Evolutionary conservation across 2,797 vertebrate genomes (phyloP).

Genomic region (Poecile montanus): DNA sequence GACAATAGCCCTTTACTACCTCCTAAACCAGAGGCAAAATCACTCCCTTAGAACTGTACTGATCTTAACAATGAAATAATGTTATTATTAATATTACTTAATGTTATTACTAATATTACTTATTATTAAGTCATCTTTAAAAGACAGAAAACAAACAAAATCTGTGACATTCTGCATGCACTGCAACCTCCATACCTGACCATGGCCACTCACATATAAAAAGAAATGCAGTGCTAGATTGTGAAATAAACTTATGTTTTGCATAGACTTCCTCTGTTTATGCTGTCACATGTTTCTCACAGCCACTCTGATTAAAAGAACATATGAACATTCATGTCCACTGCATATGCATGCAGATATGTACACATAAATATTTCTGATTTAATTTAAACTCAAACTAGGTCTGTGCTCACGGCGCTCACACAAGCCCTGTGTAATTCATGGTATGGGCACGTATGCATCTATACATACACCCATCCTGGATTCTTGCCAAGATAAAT

Average conservation of each 20-base stretch:
- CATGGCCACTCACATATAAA: fast-evolving
- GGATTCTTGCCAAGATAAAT: background rate
- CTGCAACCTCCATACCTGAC: background rate
- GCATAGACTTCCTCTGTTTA: background rate
- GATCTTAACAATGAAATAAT: background rate
- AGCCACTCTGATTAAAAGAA: background rate
- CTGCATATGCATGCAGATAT: background rate
- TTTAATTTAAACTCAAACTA: background rate
- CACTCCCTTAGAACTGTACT: background rate
- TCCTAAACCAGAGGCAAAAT: background rate
- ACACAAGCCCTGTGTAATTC: background rate
- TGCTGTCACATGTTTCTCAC: background rate
- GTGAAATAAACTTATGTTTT: too few relatives aligned
- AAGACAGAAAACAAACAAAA: background rate
- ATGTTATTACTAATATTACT: too few relatives aligned
- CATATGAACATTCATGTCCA: background rate
- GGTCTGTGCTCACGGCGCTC: background rate
- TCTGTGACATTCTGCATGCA: fast-evolving
- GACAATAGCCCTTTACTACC: background rate
- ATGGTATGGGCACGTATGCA: background rate
- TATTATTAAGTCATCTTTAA: background rate
- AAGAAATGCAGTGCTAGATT: background rate
- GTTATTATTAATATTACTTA: too few relatives aligned
- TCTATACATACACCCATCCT: background rate
- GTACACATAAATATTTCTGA: background rate